Evolutionary conservation across 2,113 vertebrate genomes (phyloP).

Genomic region (Manacus vitellinus): DNA sequence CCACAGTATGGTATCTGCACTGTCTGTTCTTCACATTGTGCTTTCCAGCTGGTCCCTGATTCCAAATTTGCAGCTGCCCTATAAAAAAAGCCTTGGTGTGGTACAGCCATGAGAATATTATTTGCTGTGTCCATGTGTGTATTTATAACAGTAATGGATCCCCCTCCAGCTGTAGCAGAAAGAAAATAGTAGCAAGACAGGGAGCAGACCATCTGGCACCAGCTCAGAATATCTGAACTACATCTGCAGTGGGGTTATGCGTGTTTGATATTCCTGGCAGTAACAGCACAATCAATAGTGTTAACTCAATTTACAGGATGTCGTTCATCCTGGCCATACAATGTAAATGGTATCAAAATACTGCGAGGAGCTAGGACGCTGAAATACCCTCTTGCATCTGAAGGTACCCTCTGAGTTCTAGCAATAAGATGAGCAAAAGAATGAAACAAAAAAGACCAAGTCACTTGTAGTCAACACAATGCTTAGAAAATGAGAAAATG

Average conservation of each 20-base stretch:
- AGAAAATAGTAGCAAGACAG: neutral
- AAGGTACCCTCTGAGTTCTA: neutral
- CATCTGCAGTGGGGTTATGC: constrained; percentile 11
- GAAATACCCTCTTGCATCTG: neutral
- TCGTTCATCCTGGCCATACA: neutral
- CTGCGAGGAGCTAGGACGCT: neutral
- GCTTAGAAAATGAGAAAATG: neutral
- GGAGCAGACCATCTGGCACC: constrained; percentile 49
- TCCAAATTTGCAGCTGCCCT: neutral
- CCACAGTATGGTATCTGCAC: neutral
- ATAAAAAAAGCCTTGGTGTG: neutral
- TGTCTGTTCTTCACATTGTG: neutral
- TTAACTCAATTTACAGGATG: constrained; percentile 57
- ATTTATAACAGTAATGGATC: constrained; percentile 9
- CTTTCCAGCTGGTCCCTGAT: neutral
- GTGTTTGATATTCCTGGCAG: constrained; percentile 43
- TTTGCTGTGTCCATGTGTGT: neutral
- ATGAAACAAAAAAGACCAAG: neutral
- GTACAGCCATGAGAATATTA: neutral
- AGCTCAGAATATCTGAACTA: constrained; percentile 43
- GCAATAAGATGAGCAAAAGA: neutral
- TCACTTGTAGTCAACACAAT: neutral
- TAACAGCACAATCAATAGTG: constrained; percentile 45
- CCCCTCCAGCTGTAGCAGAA: constrained; percentile 21
- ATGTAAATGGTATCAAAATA: constrained; percentile 30